Conservation (phyloP, 2,888 invertebrate species). For the Blastobasis adustella region DNA sequence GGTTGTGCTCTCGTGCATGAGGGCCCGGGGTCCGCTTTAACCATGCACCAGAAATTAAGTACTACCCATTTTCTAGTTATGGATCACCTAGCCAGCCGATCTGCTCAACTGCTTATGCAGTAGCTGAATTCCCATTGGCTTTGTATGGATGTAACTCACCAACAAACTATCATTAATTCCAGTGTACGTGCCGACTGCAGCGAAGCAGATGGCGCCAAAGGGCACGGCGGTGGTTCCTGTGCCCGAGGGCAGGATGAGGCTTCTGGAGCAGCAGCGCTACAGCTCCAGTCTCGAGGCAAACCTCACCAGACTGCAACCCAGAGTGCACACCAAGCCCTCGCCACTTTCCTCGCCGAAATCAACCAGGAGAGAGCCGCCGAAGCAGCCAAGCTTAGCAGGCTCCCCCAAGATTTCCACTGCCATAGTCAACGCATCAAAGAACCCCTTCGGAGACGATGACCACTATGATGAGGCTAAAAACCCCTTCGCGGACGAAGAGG, state of each 20-base stretch:
- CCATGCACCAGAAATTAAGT: no score
- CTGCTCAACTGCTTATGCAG: no score
- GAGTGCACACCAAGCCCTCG: conserved; percentile 24
- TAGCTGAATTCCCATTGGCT: no score
- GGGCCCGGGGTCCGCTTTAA: no score
- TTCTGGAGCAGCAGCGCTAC: conserved; percentile 69
- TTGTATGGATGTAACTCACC: no score
- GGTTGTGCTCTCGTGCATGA: no score
- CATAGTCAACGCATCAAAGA: conserved; percentile 34
- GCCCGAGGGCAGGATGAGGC: conserved; percentile 74
- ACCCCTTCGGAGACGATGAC: conserved; percentile 56
- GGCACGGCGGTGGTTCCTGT: conserved; percentile 63
- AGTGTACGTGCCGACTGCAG: conserved; percentile 49
- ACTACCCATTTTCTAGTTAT: no score
- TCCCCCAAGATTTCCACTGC: conserved; percentile 39
- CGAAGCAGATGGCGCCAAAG: conserved; percentile 44
- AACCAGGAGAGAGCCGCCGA: conserved; percentile 20
- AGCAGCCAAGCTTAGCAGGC: conserved; percentile 20
- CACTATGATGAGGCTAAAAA: conserved; percentile 78
- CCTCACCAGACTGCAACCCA: conserved; percentile 49
- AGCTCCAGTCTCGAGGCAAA: conserved; percentile 78
- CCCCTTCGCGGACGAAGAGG: conserved; percentile 76
- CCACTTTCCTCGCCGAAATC: conserved; percentile 30
- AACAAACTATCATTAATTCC: conserved; percentile 18
- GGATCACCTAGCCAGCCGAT: no score